phyloP scores from a whole-genome alignment of 2,113 vertebrate genomes.

The Dicerorhinus sumatrensis region DNA sequence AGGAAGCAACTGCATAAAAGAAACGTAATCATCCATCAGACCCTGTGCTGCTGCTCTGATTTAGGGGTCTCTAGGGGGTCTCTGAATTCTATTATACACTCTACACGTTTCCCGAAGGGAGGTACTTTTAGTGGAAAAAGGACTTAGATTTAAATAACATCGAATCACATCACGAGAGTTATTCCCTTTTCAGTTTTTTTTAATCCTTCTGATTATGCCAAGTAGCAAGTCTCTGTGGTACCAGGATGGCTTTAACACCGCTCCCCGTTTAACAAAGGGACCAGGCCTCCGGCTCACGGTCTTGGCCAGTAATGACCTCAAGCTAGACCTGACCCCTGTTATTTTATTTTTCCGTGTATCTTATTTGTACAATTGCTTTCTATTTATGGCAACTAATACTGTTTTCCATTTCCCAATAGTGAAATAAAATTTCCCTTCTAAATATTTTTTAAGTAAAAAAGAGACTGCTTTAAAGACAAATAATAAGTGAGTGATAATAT shows the following conservation, averaged over 20 bases:
- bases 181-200: neutral
- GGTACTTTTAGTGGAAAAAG: neutral
- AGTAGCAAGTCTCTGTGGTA: neutral
- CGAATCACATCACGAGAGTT: neutral
- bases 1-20: neutral
- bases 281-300: neutral
- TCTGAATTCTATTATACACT: neutral
- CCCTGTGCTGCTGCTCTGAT: neutral
- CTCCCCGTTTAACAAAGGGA: neutral
- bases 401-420: neutral
- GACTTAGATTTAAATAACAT: neutral
- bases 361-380: slow-evolving; percentile 6
- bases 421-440: neutral
- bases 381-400: neutral
- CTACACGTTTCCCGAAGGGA: neutral
- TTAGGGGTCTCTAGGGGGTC: neutral
- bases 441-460: neutral
- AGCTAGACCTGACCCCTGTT: neutral
- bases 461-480: neutral
- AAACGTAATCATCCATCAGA: neutral
- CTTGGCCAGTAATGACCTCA: neutral
- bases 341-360: neutral
- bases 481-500: too few relatives aligned
- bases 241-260: neutral
- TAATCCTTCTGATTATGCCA: neutral